Evolutionary conservation across 2,113 vertebrate species (phyloP).

Genomic region (rabbit (Oryctolagus cuniculus)): mOryCun1.1 NC_091451.1:41253501-41254000

Average conservation of each 20-base stretch:
- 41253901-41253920: background rate
- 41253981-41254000: no score
- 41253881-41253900: background rate
- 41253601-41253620: no score
- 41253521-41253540: background rate
- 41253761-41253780: fast-evolving
- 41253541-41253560: background rate
- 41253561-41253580: background rate
- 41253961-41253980: no score
- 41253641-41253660: fast-evolving
- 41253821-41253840: no score
- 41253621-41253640: fast-evolving
- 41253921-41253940: background rate
- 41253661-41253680: background rate
- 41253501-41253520: background rate
- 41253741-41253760: background rate
- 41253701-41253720: background rate
- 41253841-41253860: background rate
- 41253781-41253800: no score
- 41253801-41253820: no score
- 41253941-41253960: no score
- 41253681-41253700: background rate
- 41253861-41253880: background rate
- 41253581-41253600: no score
- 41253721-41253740: background rate